Conservation (phyloP, 1,140 invertebrate genomes). For the Drosophila erecta region DNA sequence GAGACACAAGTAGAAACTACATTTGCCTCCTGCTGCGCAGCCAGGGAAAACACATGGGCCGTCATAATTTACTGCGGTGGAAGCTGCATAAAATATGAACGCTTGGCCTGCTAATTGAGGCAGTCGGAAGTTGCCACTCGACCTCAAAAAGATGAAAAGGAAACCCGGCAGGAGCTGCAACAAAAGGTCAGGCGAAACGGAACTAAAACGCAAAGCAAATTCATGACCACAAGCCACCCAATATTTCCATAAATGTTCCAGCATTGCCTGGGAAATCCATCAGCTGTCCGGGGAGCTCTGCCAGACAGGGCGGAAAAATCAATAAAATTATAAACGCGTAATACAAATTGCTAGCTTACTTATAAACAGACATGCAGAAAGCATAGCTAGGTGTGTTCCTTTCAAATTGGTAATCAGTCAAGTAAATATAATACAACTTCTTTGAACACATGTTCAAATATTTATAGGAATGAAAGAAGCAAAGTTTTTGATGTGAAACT, state of each 20-base stretch:
- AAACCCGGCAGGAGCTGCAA: slow-evolving; percentile 3
- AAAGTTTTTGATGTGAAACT: not conserved
- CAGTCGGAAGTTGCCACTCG: slow-evolving; percentile 36
- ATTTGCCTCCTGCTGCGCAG: not conserved
- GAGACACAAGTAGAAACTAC: slow-evolving; percentile 30
- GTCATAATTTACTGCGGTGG: slow-evolving; percentile 50
- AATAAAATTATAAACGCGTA: slow-evolving; percentile 81
- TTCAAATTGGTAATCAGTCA: not conserved
- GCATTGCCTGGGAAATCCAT: slow-evolving; percentile 62
- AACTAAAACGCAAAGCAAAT: slow-evolving; percentile 50
- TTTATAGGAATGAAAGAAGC: not conserved
- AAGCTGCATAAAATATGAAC: slow-evolving; percentile 58
- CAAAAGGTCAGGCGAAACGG: slow-evolving; percentile 25
- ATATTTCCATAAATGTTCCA: slow-evolving; percentile 55
- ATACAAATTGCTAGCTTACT: slow-evolving; percentile 59
- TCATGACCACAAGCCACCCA: slow-evolving; percentile 10
- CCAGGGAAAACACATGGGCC: slow-evolving; percentile 33
- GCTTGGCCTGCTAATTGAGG: slow-evolving; percentile 56
- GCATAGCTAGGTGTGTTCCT: slow-evolving; percentile 3
- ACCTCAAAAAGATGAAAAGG: slow-evolving; percentile 59
- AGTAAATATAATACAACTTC: not conserved
- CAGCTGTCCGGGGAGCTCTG: slow-evolving; percentile 61
- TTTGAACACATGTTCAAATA: not conserved
- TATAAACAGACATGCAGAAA: slow-evolving; percentile 21
- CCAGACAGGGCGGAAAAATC: slow-evolving; percentile 69